Conservation (phyloP, 2,888 invertebrate species). For the Acheta domesticus region DNA sequence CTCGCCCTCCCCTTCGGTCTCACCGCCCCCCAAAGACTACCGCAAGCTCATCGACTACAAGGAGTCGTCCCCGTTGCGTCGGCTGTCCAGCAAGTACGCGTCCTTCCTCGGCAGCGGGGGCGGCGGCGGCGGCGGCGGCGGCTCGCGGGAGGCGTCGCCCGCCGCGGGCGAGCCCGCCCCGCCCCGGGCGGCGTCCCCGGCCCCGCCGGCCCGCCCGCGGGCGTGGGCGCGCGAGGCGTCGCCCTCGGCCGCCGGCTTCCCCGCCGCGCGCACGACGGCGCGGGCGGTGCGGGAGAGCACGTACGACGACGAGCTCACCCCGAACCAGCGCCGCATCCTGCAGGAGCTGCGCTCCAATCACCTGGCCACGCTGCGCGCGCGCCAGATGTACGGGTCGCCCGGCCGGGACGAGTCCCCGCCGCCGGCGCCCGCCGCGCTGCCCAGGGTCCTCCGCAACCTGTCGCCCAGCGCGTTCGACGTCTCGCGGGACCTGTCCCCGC, state of each 20-base stretch:
- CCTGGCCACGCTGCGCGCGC: not conserved
- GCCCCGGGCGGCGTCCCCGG: not conserved
- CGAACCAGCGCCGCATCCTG: not conserved
- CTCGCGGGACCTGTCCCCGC: not conserved
- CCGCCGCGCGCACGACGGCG: not conserved
- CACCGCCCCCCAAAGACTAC: not conserved
- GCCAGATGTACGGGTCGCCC: not conserved
- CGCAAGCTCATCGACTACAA: not conserved
- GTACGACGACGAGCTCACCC: not conserved
- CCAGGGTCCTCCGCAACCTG: not conserved
- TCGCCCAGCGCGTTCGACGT: not conserved
- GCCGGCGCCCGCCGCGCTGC: not conserved
- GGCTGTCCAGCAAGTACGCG: not conserved
- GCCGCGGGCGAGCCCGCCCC: not conserved
- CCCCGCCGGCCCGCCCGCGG: not conserved
- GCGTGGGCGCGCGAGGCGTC: not conserved
- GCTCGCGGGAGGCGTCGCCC: not conserved
- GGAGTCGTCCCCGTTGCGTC: not conserved
- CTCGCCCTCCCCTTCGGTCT: not conserved
- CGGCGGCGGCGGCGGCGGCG: not conserved
- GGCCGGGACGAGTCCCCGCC: not conserved
- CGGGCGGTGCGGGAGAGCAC: not conserved
- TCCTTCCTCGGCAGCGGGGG: not conserved
- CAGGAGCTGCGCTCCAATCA: not conserved
- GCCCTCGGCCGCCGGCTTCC: not conserved